Base-by-base conservation (phyloP, 2,113 vertebrate genomes). In the Leucosticte australis region DNA sequence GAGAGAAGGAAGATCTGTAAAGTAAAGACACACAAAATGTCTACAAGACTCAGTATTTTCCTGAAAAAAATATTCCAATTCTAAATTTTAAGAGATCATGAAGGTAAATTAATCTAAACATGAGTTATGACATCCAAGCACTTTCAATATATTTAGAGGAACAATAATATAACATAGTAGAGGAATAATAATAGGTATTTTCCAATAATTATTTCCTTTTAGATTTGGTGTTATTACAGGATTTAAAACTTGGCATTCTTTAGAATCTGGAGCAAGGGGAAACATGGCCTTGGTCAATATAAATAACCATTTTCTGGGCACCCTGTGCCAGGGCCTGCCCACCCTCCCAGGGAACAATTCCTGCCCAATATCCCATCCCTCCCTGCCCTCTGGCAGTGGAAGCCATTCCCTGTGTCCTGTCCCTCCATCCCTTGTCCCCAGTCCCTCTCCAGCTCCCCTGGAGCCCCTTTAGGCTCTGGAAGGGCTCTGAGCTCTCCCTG, bases 301-400 rank as follows among this genome's bases (percentile, higher is more conserved):
- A 42, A 80, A 35, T 1, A 59, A 53, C 8, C 6, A 41, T 50
- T 59, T 9, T 42, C 71, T 50, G 42, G 31, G 35, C 35, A 67
- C 8, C 30, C 21, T 76, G 42, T 35, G 42, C 60, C 42, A 75
- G 42, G 13, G 24, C 70, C 19, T 65, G 0, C 28, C 24, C 42
- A 41, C 23, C 15, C 60, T 65, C 0, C 15, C 50, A 55, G 81
- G 3, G 2, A 53, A 3, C 1, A 64, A 74, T 64, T 74, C 49
- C 49, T 39, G 0, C 41, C 69, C 59, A 23, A 10, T 7, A 4
- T 65, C 59, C 69, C 59, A 65, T 8, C 49, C 8, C 23, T 0
- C 41, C n/a, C 59, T 74, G 59, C n/a, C 49, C 23, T 74, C 49
- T 74, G 57, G 49, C 59, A 64, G 0, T 64, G 31, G 68, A 46